Conservation (phyloP, 1,140 invertebrate species). For the Papilio machaon region DNA sequence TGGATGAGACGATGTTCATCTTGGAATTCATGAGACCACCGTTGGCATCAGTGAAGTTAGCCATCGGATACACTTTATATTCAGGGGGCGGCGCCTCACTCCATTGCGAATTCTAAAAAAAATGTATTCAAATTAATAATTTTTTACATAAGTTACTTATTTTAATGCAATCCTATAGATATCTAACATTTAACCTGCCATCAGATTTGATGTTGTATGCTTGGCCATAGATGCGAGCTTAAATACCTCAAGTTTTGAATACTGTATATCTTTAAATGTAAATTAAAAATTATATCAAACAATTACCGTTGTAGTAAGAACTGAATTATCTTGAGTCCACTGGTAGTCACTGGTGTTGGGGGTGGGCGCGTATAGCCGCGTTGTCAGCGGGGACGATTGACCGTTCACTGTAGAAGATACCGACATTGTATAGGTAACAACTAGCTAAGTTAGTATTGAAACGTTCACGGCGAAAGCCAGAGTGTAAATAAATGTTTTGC, state of each 20-base stretch:
- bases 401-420: conserved; percentile 43
- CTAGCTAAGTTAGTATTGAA: conserved; percentile 21
- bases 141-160: neutral
- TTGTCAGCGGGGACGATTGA: conserved; percentile 37
- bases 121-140: conserved; percentile 12
- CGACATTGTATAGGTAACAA: conserved; percentile 43
- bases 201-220: no score
- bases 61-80: conserved; percentile 24
- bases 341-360: conserved; percentile 48
- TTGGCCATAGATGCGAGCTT: no score
- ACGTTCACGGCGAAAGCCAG: conserved; percentile 50
- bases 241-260: no score
- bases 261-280: neutral
- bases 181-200: no score
- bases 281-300: conserved; percentile 34
- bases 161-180: no score
- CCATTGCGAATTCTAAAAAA: conserved; percentile 41
- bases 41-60: conserved; percentile 27
- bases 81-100: conserved; percentile 6
- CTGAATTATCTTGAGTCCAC: conserved; percentile 46
- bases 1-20: conserved; percentile 31
- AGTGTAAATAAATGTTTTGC: conserved; percentile 50
- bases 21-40: conserved; percentile 30
- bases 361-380: conserved; percentile 38
- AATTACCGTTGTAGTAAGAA: conserved; percentile 51